Evolutionary conservation across 2,113 vertebrate species (phyloP).

Genomic region (Sardina pilchardus): DNA sequence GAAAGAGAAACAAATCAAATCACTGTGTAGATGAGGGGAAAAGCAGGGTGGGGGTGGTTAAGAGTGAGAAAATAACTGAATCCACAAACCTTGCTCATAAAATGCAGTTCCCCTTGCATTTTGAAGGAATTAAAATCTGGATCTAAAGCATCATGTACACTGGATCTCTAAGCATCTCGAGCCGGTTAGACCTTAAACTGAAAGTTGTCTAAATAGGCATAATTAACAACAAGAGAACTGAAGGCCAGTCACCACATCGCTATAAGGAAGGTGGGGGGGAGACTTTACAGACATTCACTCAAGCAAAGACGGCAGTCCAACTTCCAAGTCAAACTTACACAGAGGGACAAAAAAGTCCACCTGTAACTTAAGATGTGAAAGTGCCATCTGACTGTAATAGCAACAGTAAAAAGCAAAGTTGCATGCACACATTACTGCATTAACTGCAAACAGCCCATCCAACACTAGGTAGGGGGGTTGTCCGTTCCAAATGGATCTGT

Average conservation of each 20-base stretch:
- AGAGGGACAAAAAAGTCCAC: conserved; percentile 13
- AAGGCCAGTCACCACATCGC: conserved; percentile 52
- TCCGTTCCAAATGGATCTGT: conserved; percentile 47
- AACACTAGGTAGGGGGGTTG: conserved; percentile 36
- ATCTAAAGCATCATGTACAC: conserved; percentile 62
- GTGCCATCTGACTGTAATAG: conserved; percentile 20
- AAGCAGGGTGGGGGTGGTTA: conserved; percentile 53
- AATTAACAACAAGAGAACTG: conserved; percentile 51
- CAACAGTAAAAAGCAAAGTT: conserved; percentile 43
- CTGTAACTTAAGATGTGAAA: conserved; percentile 18
- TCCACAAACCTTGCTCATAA: conserved; percentile 60
- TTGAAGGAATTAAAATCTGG: conserved; percentile 60
- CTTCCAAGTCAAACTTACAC: conserved; percentile 37
- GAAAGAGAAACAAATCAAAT: conserved; percentile 45
- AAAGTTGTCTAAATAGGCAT: conserved; percentile 60
- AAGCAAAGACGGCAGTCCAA: conserved; percentile 32
- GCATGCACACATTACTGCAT: conserved; percentile 55
- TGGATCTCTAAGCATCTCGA: conserved; percentile 60
- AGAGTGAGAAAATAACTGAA: conserved; percentile 61
- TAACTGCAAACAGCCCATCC: conserved; percentile 45
- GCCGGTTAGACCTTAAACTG: conserved; percentile 61
- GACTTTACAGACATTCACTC: conserved; percentile 14
- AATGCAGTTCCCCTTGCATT: conserved; percentile 61
- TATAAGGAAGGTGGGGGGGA: conserved; percentile 14
- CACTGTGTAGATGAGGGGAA: conserved; percentile 55